Evolutionary conservation across 2,797 vertebrate genomes (phyloP).

Genomic region (Borostomias antarcticus): DNA sequence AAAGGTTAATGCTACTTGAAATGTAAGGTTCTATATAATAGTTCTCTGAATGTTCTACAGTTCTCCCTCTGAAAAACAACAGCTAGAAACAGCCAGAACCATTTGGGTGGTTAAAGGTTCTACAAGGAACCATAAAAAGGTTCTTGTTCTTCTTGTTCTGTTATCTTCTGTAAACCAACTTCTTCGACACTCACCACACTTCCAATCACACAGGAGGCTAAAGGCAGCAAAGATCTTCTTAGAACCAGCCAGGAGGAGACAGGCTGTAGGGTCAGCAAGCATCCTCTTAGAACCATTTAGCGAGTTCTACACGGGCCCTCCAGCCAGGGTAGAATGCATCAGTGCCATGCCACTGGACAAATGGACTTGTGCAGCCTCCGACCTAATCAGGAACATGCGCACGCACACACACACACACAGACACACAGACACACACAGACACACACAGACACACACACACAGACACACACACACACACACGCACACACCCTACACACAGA

Average conservation of each 20-base stretch:
- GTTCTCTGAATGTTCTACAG: too few relatives aligned
- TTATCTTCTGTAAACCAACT: neutral
- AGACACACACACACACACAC: too few relatives aligned
- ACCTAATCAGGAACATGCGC: neutral
- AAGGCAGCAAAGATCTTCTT: too few relatives aligned
- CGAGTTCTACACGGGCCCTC: conserved; percentile 12
- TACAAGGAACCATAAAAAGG: too few relatives aligned
- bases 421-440: neutral
- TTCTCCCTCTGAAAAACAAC: too few relatives aligned
- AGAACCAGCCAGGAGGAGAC: too few relatives aligned
- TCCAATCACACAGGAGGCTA: conserved; percentile 28
- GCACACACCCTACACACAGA: too few relatives aligned
- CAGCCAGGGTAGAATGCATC: conserved; percentile 44
- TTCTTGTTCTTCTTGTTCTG: neutral
- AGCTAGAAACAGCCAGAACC: too few relatives aligned
- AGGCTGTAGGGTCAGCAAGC: conserved; percentile 13
- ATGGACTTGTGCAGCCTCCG: conserved; percentile 48
- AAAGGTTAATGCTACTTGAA: too few relatives aligned
- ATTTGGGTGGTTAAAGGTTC: too few relatives aligned
- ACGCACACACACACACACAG: neutral
- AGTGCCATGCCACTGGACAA: conserved; percentile 63
- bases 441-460: too few relatives aligned
- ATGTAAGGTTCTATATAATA: too few relatives aligned
- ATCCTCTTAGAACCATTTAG: conserved; percentile 42
- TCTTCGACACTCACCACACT: neutral